Evolutionary conservation across 2,888 invertebrate genomes (phyloP).

Genomic region (Xestia sexstrigata): DNA sequence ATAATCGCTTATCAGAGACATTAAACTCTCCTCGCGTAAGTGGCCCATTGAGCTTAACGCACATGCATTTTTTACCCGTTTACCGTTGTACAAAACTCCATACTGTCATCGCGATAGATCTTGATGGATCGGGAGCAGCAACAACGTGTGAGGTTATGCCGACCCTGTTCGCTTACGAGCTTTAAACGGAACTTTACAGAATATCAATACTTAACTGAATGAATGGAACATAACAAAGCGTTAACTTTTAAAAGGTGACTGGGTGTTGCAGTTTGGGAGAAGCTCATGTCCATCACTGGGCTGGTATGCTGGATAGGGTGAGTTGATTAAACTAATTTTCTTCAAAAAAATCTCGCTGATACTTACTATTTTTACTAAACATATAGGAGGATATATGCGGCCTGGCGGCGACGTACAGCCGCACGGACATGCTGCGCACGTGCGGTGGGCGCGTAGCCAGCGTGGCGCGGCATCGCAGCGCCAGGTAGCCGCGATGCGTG

Average conservation of each 20-base stretch:
- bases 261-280: neutral
- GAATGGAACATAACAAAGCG: neutral
- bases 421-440: slow-evolving; percentile 85
- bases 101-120: neutral
- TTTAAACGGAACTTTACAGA: neutral
- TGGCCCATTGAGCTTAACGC: neutral
- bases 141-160: neutral
- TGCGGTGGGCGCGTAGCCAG: slow-evolving; percentile 82
- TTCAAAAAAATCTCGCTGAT: neutral
- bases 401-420: slow-evolving; percentile 83
- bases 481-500: slow-evolving; percentile 84
- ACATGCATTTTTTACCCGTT: neutral
- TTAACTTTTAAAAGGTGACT: neutral
- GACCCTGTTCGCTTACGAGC: neutral
- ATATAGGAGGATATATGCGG: slow-evolving; percentile 88
- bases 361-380: slow-evolving; percentile 90
- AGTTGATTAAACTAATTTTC: neutral
- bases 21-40: neutral
- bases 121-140: neutral
- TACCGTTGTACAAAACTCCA: neutral
- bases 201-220: neutral
- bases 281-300: neutral
- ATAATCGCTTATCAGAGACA: neutral
- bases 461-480: slow-evolving; percentile 85
- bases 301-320: neutral